Conservation (phyloP, 2,888 invertebrate species). For the Sceliomorpha sp. region DNA sequence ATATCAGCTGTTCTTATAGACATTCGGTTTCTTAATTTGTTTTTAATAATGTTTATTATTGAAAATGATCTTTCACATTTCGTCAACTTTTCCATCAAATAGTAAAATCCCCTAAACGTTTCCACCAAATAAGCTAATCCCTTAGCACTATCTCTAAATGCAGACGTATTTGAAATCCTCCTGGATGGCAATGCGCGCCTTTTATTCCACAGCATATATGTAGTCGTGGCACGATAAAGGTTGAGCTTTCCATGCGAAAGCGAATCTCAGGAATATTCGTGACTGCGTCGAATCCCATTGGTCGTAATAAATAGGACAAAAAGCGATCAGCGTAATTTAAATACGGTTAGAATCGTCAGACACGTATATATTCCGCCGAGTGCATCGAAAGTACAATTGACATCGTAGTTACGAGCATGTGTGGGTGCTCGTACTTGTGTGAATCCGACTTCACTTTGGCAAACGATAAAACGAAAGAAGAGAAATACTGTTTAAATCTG, state of each 20-base stretch:
- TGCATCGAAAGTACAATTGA: constrained; percentile 32
- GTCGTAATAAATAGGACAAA: constrained; percentile 37
- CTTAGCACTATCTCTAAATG: too few relatives aligned
- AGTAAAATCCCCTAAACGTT: too few relatives aligned
- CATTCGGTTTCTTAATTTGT: too few relatives aligned
- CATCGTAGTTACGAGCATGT: constrained; percentile 8
- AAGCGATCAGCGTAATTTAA: constrained; percentile 45
- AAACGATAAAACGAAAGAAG: constrained; percentile 10
- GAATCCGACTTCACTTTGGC: not conserved
- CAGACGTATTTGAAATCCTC: constrained; percentile 48
- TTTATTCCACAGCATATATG: constrained; percentile 34
- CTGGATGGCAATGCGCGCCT: constrained; percentile 25
- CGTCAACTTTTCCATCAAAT: too few relatives aligned
- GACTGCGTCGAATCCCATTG: constrained; percentile 16
- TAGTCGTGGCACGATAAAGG: constrained; percentile 37
- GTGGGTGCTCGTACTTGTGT: constrained; percentile 22
- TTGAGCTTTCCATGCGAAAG: constrained; percentile 29
- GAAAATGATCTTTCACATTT: too few relatives aligned
- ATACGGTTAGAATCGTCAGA: constrained; percentile 28
- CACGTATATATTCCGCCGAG: constrained; percentile 21
- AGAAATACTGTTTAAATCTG: constrained; percentile 15
- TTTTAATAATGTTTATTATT: too few relatives aligned
- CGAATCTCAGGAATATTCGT: constrained; percentile 31
- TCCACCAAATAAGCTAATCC: too few relatives aligned
- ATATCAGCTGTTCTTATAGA: too few relatives aligned